phyloP scores from a whole-genome alignment of 2,797 vertebrate species.

The Falco biarmicus region DNA sequence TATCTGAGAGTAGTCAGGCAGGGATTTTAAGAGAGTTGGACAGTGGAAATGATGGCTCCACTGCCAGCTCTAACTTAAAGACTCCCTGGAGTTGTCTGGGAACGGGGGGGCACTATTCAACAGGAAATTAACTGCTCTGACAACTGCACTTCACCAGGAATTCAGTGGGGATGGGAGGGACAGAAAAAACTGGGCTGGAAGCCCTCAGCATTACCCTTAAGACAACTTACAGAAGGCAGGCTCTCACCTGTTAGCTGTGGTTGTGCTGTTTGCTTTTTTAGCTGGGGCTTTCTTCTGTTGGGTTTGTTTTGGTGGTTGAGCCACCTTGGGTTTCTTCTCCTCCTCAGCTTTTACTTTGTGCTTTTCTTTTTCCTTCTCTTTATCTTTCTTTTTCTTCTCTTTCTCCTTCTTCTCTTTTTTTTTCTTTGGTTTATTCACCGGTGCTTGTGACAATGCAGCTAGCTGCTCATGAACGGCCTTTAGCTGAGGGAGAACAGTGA shows the following conservation, averaged over 20 bases:
- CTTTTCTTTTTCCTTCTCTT: slow-evolving; percentile 82
- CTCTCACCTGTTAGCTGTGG: slow-evolving; percentile 82
- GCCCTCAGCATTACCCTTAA: background rate
- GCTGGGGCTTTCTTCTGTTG: slow-evolving; percentile 84
- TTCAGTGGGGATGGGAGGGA: background rate
- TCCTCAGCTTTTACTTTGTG: slow-evolving; percentile 86
- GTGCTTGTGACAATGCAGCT: slow-evolving; percentile 87
- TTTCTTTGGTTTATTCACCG: slow-evolving; percentile 90
- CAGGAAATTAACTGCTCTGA: background rate
- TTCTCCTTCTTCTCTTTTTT: slow-evolving; percentile 88
- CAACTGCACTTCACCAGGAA: background rate
- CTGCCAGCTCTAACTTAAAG: slow-evolving; percentile 23
- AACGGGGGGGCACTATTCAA: background rate
- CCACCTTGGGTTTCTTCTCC: slow-evolving; percentile 88
- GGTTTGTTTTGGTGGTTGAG: slow-evolving; percentile 84
- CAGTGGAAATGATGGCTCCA: background rate
- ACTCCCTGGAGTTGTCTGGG: background rate
- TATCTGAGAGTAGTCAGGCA: slow-evolving; percentile 28
- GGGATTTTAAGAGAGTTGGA: background rate
- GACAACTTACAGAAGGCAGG: background rate
- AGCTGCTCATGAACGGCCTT: slow-evolving; percentile 91
- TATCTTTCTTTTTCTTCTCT: slow-evolving; percentile 89
- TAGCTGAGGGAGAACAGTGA: slow-evolving; percentile 72
- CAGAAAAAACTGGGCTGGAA: background rate
- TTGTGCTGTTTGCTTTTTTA: slow-evolving; percentile 90